Conservation (phyloP, 37 sponge, comb jelly and placozoan genomes). For the Halichondria panicea region DNA sequence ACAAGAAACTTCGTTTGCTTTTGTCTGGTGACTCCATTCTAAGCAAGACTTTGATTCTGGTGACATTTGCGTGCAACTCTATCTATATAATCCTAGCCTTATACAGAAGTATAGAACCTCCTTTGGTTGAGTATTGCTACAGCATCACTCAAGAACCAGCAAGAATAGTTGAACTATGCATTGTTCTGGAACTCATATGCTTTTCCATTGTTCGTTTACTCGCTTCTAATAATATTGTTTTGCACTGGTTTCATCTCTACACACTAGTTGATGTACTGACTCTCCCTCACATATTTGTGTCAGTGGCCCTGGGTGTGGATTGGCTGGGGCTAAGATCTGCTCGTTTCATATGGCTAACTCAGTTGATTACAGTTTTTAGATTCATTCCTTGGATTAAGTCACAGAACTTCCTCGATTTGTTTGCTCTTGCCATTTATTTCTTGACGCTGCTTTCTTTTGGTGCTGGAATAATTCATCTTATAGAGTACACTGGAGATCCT, state of each 20-base stretch:
- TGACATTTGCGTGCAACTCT: constrained; percentile 2
- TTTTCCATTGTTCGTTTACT: constrained; percentile 41
- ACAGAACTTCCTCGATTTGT: constrained; percentile 10
- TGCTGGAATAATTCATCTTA: constrained; percentile 65
- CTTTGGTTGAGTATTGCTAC: background rate
- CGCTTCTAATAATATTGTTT: constrained; percentile 18
- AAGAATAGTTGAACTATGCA: constrained; percentile 22
- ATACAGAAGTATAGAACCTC: no score
- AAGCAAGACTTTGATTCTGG: background rate
- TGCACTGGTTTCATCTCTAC: constrained; percentile 54
- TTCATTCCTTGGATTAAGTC: constrained; percentile 32
- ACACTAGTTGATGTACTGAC: constrained; percentile 75
- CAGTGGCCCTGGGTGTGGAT: constrained; percentile 42
- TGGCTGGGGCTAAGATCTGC: constrained; percentile 73
- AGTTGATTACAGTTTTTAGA: constrained; percentile 21
- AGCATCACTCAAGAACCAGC: background rate
- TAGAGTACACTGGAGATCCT: constrained; percentile 82
- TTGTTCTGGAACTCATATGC: constrained; percentile 20
- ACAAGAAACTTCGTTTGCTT: background rate
- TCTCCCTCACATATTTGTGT: constrained; percentile 59
- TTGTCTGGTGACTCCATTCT: background rate
- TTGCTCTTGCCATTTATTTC: constrained; percentile 33
- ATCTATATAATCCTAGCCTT: constrained; percentile 12
- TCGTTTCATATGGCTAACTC: constrained; percentile 63
- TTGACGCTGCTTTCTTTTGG: constrained; percentile 51